A percentile compares a stretch with the other conserved stretches of the same genome.
Evolutionary conservation across 2,888 invertebrate genomes (phyloP).

Genomic region (Tiliacea citrago): DNA sequence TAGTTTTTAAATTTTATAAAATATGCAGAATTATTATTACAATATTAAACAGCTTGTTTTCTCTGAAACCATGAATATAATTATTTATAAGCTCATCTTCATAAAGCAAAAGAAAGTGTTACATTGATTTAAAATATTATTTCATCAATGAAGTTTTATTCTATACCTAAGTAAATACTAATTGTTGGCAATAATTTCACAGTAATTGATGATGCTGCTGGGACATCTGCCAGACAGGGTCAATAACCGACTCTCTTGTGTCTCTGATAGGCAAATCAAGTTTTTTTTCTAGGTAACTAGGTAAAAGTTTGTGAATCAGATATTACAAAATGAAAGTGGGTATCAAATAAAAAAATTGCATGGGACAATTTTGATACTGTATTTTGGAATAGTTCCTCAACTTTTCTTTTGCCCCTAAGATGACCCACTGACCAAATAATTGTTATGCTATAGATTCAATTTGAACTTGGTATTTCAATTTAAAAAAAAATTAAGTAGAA

Average conservation of each 20-base stretch:
- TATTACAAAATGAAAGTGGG: conserved; percentile 17
- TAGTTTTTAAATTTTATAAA: conserved; percentile 15
- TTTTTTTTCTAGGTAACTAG: conserved; percentile 69
- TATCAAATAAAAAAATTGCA: background rate
- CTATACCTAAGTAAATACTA: conserved; percentile 34
- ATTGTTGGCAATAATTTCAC: conserved; percentile 59
- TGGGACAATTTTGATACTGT: background rate
- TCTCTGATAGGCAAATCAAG: conserved; percentile 58
- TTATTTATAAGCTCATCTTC: conserved; percentile 11
- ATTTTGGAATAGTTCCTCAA: background rate
- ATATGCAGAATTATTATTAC: conserved; percentile 29
- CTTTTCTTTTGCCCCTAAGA: no score
- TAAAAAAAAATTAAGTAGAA: no score
- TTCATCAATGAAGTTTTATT: conserved; percentile 20
- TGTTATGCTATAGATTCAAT: no score
- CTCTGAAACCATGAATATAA: conserved; percentile 24
- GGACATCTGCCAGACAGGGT: conserved; percentile 84
- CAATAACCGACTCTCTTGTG: conserved; percentile 77
- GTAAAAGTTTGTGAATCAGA: conserved; percentile 37
- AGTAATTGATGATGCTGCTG: conserved; percentile 61
- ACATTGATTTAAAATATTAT: background rate
- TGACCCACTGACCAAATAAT: no score
- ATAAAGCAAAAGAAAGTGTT: conserved; percentile 33
- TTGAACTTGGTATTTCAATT: no score
- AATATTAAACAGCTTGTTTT: conserved; percentile 27